A percentile compares a stretch with the other conserved stretches of the same genome.
Conservation (phyloP, 92 coral and sea anemone species). For the Parazoanthus swiftii region DNA sequence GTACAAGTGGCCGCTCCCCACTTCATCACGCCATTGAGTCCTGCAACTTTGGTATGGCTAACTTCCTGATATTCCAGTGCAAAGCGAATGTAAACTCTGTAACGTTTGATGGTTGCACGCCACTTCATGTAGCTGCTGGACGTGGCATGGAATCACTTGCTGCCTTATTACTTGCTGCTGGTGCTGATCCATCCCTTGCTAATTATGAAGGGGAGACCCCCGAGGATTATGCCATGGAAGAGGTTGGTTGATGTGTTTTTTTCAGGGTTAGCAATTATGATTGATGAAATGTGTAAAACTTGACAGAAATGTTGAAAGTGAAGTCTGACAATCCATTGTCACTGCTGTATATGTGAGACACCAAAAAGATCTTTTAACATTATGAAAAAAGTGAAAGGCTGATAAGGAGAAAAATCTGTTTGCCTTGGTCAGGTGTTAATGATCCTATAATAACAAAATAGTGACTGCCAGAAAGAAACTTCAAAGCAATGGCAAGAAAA, state of each 20-base stretch:
- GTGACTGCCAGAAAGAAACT: not conserved
- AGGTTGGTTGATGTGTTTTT: slow-evolving; percentile 35
- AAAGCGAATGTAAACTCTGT: slow-evolving; percentile 71
- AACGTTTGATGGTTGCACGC: slow-evolving; percentile 77
- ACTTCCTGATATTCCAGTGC: slow-evolving; percentile 73
- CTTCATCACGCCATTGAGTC: slow-evolving; percentile 90
- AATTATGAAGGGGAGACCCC: slow-evolving; percentile 82
- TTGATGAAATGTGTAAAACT: too few species aligned
- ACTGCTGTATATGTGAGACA: too few species aligned
- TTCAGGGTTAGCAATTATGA: too few species aligned
- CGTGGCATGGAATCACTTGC: slow-evolving; percentile 70
- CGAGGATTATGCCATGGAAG: slow-evolving; percentile 61
- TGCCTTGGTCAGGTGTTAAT: too few species aligned
- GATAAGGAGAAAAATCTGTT: too few species aligned
- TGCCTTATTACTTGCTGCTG: slow-evolving; percentile 82
- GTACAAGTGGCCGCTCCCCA: slow-evolving; percentile 91
- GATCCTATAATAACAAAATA: too few species aligned
- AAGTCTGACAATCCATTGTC: too few species aligned
- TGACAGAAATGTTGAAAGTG: too few species aligned
- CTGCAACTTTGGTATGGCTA: slow-evolving; percentile 68
- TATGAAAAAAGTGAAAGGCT: too few species aligned
- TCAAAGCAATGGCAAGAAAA: too few species aligned
- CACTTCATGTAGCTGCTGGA: slow-evolving; percentile 95
- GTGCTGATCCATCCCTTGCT: slow-evolving; percentile 67
- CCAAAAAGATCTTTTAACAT: too few species aligned